Percentiles rank a stretch among this genome's conserved stretches.
These are phyloP conservation scores for Gobio occitaniae DNA, from an alignment of 2,797 vertebrate species.

Conservation along the genomic window DNA sequence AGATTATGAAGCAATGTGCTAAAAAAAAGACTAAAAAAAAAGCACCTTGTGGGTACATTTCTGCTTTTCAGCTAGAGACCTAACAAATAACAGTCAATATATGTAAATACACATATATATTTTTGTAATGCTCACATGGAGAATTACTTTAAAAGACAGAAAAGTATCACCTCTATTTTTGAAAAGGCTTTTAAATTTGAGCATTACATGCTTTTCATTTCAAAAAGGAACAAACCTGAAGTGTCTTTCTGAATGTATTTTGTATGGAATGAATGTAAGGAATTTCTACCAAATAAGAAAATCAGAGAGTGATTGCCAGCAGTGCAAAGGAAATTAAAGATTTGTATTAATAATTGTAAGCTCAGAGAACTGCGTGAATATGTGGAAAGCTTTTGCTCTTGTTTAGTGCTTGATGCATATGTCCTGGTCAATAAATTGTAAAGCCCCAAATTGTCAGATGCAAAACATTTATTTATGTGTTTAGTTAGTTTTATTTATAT, in stretches of 20 bases:
- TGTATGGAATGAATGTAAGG: slow-evolving; percentile 80
- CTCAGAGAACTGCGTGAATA: neutral
- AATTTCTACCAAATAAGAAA: slow-evolving; percentile 73
- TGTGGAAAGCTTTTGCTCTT: slow-evolving; percentile 3
- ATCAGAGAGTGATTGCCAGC: neutral
- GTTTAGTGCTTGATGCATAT: slow-evolving; percentile 18
- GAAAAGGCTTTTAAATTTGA: slow-evolving; percentile 67
- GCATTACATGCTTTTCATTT: slow-evolving; percentile 67
- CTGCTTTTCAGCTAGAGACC: slow-evolving; percentile 1
- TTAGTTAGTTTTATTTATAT: neutral
- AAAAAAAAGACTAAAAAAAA: neutral
- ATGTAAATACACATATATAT: slow-evolving; percentile 71
- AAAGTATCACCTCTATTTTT: slow-evolving; percentile 75
- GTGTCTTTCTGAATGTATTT: slow-evolving; percentile 85
- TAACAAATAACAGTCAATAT: slow-evolving; percentile 37
- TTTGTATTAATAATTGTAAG: neutral
- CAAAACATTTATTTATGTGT: neutral
- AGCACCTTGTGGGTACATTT: neutral
- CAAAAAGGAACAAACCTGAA: slow-evolving; percentile 64
- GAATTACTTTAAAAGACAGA: slow-evolving; percentile 57
- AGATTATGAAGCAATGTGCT: slow-evolving; percentile 7
- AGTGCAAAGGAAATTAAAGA: neutral
- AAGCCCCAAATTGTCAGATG: slow-evolving; percentile 18
- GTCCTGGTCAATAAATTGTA: slow-evolving; percentile 36
- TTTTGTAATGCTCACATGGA: slow-evolving; percentile 74